Evolutionary conservation across 2,888 invertebrate species (phyloP).

Genomic region (Hoplodrina blanda): DNA sequence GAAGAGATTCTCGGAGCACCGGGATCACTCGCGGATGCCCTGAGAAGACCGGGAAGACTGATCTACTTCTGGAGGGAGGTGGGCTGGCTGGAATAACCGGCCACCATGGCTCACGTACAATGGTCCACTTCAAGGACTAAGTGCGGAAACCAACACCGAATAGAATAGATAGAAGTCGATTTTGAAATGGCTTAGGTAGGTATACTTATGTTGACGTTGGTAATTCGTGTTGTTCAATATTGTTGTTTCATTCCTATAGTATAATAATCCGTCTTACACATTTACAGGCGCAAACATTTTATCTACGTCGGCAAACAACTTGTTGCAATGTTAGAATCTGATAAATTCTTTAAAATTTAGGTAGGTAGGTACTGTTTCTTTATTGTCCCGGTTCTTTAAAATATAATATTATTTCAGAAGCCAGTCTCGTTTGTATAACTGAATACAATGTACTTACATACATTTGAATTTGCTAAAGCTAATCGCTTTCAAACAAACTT

Average conservation of each 20-base stretch:
- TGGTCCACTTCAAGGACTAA: no score
- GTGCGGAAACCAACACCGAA: no score
- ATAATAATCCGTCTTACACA: not conserved
- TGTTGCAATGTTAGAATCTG: conserved; percentile 22
- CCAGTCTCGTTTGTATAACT: conserved; percentile 41
- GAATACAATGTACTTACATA: conserved; percentile 44
- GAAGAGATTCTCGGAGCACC: no score
- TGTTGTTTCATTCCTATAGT: conserved; percentile 3
- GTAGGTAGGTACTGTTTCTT: conserved; percentile 3
- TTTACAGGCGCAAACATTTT: conserved; percentile 3
- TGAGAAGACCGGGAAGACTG: no score
- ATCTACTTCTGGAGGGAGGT: no score
- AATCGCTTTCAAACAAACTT: conserved; percentile 59
- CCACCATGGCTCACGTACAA: no score
- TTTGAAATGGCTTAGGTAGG: no score
- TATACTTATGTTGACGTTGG: not conserved
- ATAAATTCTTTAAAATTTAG: conserved; percentile 18
- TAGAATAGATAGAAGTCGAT: no score
- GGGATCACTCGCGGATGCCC: no score
- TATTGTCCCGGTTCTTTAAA: conserved; percentile 3
- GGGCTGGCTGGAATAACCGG: no score
- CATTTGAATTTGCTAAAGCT: conserved; percentile 37
- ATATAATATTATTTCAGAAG: conserved; percentile 34
- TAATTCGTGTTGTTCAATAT: conserved; percentile 1
- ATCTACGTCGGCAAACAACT: conserved; percentile 19